These are phyloP conservation scores for Lamellibrachia satsuma DNA, from an alignment of 2,888 invertebrate species.

Conservation along the genomic window DNA sequence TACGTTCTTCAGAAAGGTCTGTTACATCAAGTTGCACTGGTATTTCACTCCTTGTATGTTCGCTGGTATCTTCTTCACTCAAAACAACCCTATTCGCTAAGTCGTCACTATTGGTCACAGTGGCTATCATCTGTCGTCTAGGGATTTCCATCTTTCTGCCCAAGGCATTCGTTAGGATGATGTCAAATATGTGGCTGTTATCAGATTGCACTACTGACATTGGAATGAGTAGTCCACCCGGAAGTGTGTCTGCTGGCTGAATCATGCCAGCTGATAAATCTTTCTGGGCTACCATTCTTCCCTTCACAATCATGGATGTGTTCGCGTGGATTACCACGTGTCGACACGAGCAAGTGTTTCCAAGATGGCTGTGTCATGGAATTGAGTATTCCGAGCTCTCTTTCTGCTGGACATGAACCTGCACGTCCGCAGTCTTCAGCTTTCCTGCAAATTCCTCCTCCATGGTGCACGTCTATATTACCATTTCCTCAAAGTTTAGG, in stretches of 20 bases:
- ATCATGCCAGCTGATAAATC: background rate
- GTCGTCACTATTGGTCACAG: background rate
- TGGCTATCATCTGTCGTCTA: background rate
- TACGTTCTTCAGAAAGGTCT: background rate
- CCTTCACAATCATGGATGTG: background rate
- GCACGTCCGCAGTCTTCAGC: too few relatives aligned
- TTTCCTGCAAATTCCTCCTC: background rate
- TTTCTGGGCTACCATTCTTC: background rate
- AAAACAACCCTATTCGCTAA: background rate
- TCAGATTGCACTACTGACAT: background rate
- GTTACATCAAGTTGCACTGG: background rate
- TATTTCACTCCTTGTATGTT: background rate
- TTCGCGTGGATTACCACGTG: background rate
- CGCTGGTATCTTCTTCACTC: background rate
- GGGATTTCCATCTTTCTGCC: background rate
- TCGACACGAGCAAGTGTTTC: constrained; percentile 17
- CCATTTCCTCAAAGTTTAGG: background rate
- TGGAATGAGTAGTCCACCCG: constrained; percentile 8
- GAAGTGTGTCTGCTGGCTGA: constrained; percentile 24
- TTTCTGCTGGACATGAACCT: too few relatives aligned
- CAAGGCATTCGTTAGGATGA: background rate
- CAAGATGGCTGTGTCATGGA: constrained; percentile 19
- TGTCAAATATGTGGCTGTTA: background rate
- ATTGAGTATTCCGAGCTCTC: constrained; percentile 7
- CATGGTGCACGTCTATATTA: background rate